phyloP scores from a whole-genome alignment of 2,797 vertebrate genomes.

The Pterois miles region DNA sequence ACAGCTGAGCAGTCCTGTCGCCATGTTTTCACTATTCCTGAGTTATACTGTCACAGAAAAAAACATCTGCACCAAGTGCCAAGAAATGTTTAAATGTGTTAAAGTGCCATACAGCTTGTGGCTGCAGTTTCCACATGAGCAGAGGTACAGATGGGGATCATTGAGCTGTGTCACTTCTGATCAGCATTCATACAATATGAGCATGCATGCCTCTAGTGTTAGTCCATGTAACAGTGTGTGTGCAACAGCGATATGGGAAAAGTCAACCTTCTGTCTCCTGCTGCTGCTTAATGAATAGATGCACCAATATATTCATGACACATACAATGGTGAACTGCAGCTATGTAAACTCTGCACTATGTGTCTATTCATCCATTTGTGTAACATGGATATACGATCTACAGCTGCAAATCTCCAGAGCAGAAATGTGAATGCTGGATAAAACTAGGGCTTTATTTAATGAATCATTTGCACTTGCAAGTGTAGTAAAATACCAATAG shows the following conservation, averaged over 20 bases:
- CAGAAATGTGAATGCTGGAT: no score
- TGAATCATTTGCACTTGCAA: no score
- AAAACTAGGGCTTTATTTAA: no score
- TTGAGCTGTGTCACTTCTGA: constrained; percentile 48
- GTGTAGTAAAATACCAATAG: no score
- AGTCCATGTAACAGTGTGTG: neutral
- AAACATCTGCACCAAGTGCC: constrained; percentile 1
- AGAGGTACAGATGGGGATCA: constrained; percentile 37
- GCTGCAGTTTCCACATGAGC: constrained; percentile 32
- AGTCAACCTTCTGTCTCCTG: neutral
- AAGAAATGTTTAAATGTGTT: constrained; percentile 29
- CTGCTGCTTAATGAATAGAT: neutral
- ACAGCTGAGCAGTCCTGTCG: constrained; percentile 16
- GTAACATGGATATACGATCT: neutral
- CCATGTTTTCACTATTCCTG: neutral
- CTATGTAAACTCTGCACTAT: neutral
- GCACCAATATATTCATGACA: neutral
- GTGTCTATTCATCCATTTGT: neutral
- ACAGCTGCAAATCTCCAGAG: neutral
- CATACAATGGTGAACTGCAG: neutral
- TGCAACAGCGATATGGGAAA: neutral
- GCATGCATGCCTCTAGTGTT: neutral
- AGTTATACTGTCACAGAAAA: constrained; percentile 11
- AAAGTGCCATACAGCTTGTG: constrained; percentile 15
- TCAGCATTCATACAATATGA: constrained; percentile 25